phyloP scores from a whole-genome alignment of 2,888 invertebrate genomes.

The Polymixis flavicincta region DNA sequence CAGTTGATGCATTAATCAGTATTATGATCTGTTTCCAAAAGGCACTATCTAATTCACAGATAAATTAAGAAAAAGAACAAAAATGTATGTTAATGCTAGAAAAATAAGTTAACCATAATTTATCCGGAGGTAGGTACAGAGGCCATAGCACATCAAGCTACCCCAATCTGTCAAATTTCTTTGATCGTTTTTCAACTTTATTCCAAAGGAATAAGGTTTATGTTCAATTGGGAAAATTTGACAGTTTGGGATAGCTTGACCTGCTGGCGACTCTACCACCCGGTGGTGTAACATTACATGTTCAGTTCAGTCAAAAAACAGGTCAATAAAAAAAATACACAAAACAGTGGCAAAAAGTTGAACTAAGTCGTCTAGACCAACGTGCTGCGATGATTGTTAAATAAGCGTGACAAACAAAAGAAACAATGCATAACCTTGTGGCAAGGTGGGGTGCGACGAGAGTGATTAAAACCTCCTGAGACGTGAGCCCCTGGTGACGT shows the following conservation, averaged over 20 bases:
- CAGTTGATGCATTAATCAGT: neutral
- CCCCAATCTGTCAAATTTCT: too few relatives aligned
- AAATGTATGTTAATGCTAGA: neutral
- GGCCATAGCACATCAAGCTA: too few relatives aligned
- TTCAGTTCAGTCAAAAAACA: neutral
- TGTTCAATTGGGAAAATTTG: too few relatives aligned
- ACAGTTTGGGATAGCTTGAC: too few relatives aligned
- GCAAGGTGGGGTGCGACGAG: slow-evolving; percentile 66
- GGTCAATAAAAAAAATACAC: neutral
- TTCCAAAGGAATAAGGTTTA: too few relatives aligned
- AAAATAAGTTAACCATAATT: neutral
- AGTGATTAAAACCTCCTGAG: slow-evolving; percentile 68
- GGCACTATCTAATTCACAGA: neutral
- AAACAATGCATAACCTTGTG: slow-evolving; percentile 75
- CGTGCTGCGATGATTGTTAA: slow-evolving; percentile 55
- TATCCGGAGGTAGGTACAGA: neutral
- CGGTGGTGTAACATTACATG: neutral
- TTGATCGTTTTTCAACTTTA: too few relatives aligned
- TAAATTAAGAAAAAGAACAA: neutral
- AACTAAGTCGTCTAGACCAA: slow-evolving; percentile 19
- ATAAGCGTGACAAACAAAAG: slow-evolving; percentile 66
- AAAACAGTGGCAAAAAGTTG: slow-evolving; percentile 26
- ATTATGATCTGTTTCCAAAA: neutral
- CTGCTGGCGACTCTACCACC: too few relatives aligned
- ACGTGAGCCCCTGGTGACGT: slow-evolving; percentile 57